Base-by-base conservation (phyloP, 2,888 invertebrate genomes). In the Acrocyrtus sp. region DNA sequence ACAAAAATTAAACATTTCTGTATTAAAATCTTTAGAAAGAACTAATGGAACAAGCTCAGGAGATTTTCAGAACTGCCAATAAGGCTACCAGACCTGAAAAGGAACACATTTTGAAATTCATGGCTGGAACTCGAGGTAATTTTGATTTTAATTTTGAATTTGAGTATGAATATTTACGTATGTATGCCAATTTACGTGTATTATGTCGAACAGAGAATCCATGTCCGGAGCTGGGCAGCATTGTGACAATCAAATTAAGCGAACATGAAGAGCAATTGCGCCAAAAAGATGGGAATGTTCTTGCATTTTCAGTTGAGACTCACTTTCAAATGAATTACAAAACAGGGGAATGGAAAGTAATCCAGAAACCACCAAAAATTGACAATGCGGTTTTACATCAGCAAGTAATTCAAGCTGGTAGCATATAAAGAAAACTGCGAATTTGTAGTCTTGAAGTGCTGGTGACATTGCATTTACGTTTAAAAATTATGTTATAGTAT, bases 291-390 rank as follows among this genome's bases (percentile, higher is more conserved):
- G 94, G 94, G 78, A 90, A 92, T 0, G 90, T 91, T 82, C 85
- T 89, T 22, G 89, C 90, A 0, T 92, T 94, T 85, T 86, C 93
- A 60, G 93, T 93, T 0, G 98, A 98, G 85, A 96, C 95, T 78
- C 96, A 95, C 85, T 98, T 98, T 89, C 96, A 98, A 85, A 95
- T 98, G 94, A 98, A 98, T 86, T 98, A 98, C 86, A 93, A 93
- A 83, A 96, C 95, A 62, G 98, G 98, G 27, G 96, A 98, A 84
- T 98, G 97, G 97, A 96, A 96, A 83, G 87, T 92, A 82, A 92
- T 97, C 82, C 95, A 96, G 85, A 97, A 97, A 17, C 93, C 92
- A 84, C 87, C 94, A 70, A 90, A 92, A 69, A 88, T 92, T 79
- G 93, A 86, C 50, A 75, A 75, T 41, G 74, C 66, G 57, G 19